Percentiles rank a stretch among this genome's conserved stretches.
phyloP scores from a whole-genome alignment of 35 echinoderm and acorn worm genomes.

The Hemicentrotus pulcherrimus region DNA sequence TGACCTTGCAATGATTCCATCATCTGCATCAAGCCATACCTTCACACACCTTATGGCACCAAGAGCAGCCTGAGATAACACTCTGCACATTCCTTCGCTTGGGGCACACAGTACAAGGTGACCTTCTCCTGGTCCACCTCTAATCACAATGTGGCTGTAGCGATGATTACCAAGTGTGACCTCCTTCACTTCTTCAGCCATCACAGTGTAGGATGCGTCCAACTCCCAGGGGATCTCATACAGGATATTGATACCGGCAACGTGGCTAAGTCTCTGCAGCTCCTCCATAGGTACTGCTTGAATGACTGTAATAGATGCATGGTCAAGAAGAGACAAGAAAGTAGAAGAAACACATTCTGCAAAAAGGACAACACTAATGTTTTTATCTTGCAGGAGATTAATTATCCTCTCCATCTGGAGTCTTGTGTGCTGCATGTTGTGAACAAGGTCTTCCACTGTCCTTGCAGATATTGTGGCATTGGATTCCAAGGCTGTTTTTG shows the following conservation, averaged over 20 bases:
- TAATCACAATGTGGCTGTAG: neutral
- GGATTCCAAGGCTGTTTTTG: neutral
- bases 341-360: neutral
- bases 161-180: neutral
- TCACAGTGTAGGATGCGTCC: neutral
- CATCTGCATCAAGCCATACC: neutral
- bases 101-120: constrained; percentile 19
- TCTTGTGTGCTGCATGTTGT: constrained; percentile 15
- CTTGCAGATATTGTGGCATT: neutral
- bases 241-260: neutral
- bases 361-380: neutral
- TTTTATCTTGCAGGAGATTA: neutral
- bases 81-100: constrained; percentile 14
- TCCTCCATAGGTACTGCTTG: constrained; percentile 20
- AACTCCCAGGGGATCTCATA: neutral
- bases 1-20: neutral
- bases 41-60: neutral
- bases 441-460: neutral
- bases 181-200: neutral
- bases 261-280: neutral
- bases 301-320: constrained; percentile 21
- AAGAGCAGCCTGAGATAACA: neutral
- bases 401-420: neutral
- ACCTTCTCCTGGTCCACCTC: neutral
- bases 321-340: neutral